Evolutionary conservation across 2,797 vertebrate species (phyloP), one percentile per base, ranked within the genome.

Genomic region (Gallinago nigripennis): DNA sequence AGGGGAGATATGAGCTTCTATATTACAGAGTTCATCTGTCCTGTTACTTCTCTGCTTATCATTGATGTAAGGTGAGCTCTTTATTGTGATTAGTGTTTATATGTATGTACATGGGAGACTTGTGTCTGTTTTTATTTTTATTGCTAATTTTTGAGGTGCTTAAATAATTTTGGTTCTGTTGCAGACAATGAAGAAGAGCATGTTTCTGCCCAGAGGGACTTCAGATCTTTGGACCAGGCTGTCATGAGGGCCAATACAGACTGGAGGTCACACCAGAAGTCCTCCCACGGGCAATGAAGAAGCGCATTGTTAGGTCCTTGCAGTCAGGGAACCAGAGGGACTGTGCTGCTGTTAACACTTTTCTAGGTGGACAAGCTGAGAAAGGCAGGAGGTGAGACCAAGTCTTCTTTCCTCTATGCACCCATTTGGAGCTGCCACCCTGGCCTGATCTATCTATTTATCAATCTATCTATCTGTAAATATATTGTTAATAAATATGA

Each of bases 11-110:
- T 0, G 8, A 73, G 54, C 30, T 75, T 81, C 41, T 73, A 5
- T 21, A 31, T 12, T 21, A 46, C 9, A n/a, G 4, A 31, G 5
- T 37, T 80, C 25, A 41, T 54, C 30, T 81, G 16, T 56, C 12
- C 20, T 70, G n/a, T 33, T 37, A 45, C 11, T 57, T 72, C 46
- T 58, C 16, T 45, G 37, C 16, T 80, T n/a, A 12, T 64, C 11
- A 8, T 9, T 0, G 0, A 13, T 20, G 6, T 5, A 6, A 24
- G 11, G 41, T 8, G 17, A 2, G 9, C 12, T 68, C 39, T 53
- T 83, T 56, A 23, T 9, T 50, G 6, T 33, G 57, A 25, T 7
- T 28, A 15, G 5, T 9, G 3, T 81, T 64, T 45, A 39, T 14
- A 41, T 0, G 1, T 19, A 12, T 17, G 14, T 23, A 3, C 11